Conservation (phyloP, 2,797 vertebrate species). For the Falco peregrinus region DNA sequence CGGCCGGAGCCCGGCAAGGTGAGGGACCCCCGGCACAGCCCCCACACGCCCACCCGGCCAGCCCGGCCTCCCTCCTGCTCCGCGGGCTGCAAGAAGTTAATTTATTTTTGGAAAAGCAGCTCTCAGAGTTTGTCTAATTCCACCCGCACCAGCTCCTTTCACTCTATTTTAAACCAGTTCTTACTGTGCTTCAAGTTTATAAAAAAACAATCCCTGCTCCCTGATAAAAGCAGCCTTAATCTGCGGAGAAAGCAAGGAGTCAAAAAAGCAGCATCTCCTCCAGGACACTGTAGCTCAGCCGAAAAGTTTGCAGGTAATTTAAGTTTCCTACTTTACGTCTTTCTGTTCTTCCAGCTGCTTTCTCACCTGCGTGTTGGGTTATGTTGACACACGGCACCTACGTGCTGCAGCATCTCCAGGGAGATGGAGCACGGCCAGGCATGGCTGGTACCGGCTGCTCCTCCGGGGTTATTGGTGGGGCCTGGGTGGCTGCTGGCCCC, state of each 20-base stretch:
- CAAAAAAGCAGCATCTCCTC: conserved; percentile 36
- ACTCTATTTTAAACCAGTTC: conserved; percentile 66
- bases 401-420: background rate
- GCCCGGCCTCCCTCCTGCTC: background rate
- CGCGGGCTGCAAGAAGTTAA: conserved; percentile 70
- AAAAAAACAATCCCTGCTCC: conserved; percentile 57
- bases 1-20: background rate
- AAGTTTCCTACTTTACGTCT: background rate
- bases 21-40: background rate
- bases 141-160: conserved; percentile 61
- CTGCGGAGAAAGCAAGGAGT: conserved; percentile 2
- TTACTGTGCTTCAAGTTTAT: conserved; percentile 63
- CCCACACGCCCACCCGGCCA: too few relatives aligned
- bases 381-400: background rate
- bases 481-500: background rate
- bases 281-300: conserved; percentile 30
- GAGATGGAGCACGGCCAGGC: rapidly evolving
- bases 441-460: background rate
- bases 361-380: background rate
- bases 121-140: conserved; percentile 63
- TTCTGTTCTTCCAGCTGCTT: background rate
- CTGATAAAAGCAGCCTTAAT: conserved; percentile 33
- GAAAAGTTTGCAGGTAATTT: conserved; percentile 50
- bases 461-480: background rate
- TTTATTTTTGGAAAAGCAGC: conserved; percentile 66